Evolutionary conservation across 1,140 invertebrate species (phyloP).

Genomic region (Tribolium castaneum): DNA sequence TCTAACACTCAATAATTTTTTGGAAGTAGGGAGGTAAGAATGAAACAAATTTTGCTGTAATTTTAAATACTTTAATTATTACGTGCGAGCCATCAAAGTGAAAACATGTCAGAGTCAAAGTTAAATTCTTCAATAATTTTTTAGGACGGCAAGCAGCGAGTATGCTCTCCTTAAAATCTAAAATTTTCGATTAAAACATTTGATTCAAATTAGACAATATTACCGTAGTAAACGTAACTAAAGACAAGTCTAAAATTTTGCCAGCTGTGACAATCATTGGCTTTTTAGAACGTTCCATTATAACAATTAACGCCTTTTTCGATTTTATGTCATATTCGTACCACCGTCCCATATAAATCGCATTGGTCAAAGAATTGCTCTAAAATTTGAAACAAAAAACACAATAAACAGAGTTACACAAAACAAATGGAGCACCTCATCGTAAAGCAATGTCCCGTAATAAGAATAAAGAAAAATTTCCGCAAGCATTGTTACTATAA

Average conservation of each 20-base stretch:
- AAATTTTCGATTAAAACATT: neutral
- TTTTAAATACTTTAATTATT: too few species aligned
- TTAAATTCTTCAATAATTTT: neutral
- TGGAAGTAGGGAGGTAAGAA: too few species aligned
- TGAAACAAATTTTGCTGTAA: too few species aligned
- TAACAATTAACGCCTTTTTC: conserved; percentile 42
- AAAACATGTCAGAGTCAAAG: too few species aligned
- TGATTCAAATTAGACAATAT: neutral
- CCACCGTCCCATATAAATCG: conserved; percentile 49
- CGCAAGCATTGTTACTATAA: neutral
- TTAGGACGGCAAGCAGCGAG: neutral
- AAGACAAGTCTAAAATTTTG: conserved; percentile 42
- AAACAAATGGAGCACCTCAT: conserved; percentile 17
- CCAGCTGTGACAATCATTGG: conserved; percentile 44
- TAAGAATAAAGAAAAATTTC: conserved; percentile 44
- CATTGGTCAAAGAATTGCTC: conserved; percentile 43
- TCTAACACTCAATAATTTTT: too few species aligned
- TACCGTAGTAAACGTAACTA: conserved; percentile 46
- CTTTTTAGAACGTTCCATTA: conserved; percentile 51
- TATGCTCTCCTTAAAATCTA: conserved; percentile 13
- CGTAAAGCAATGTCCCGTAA: conserved; percentile 24
- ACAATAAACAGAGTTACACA: neutral
- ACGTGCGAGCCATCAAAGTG: too few species aligned
- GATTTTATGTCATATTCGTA: conserved; percentile 45
- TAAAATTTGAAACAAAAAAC: conserved; percentile 37